phyloP scores from a whole-genome alignment of 2,888 invertebrate species.

The Drosophila tanythrix region DNA sequence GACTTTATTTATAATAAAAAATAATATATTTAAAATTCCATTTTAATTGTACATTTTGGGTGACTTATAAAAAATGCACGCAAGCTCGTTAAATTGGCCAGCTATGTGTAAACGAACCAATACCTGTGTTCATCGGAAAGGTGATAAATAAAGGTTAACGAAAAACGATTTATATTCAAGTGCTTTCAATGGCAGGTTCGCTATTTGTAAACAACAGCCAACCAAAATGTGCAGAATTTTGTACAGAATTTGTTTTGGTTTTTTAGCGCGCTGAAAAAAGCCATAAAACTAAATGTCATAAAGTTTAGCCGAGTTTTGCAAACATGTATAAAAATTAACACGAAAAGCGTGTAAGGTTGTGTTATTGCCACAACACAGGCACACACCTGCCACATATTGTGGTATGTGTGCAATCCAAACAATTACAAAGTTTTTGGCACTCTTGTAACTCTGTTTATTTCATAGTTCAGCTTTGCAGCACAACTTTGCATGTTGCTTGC shows the following conservation, averaged over 20 bases:
- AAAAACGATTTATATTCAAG: background rate
- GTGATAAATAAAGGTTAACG: background rate
- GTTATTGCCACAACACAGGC: slow-evolving; percentile 36
- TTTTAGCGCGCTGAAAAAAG: background rate
- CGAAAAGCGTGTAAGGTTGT: slow-evolving; percentile 46
- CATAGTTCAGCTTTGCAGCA: slow-evolving; percentile 41
- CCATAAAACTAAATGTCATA: slow-evolving; percentile 33
- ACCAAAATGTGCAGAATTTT: background rate
- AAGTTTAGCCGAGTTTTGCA: slow-evolving; percentile 28
- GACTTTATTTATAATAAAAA: background rate
- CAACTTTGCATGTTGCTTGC: slow-evolving; percentile 61
- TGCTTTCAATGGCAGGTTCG: background rate
- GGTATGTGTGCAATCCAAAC: slow-evolving; percentile 67
- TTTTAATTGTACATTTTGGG: background rate
- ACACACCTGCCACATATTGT: slow-evolving; percentile 7
- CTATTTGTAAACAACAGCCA: background rate
- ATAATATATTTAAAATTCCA: background rate
- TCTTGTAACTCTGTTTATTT: slow-evolving; percentile 52
- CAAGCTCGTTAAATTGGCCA: background rate
- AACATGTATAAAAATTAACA: slow-evolving; percentile 68
- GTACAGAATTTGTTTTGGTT: slow-evolving; percentile 12
- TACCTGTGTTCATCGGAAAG: background rate
- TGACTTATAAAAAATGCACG: background rate
- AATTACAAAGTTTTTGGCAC: slow-evolving; percentile 69
- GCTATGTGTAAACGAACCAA: background rate